Evolutionary conservation across 2,113 vertebrate species (phyloP).

Genomic region (Microtus montanus): DNA sequence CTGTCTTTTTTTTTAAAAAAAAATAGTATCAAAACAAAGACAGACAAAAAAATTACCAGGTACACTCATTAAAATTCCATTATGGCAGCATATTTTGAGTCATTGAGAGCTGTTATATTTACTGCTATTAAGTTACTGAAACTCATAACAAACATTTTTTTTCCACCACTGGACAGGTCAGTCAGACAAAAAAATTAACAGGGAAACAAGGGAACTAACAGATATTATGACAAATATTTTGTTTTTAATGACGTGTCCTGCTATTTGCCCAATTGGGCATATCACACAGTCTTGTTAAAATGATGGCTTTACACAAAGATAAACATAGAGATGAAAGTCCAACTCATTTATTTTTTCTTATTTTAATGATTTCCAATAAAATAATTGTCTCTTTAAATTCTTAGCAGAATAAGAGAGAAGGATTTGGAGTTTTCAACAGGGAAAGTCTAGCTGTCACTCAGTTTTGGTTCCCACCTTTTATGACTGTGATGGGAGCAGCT

Average conservation of each 20-base stretch:
- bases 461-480: background rate
- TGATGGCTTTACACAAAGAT: background rate
- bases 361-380: constrained; percentile 20
- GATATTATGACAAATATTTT: background rate
- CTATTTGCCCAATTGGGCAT: background rate
- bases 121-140: background rate
- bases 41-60: background rate
- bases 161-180: no score
- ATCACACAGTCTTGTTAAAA: background rate
- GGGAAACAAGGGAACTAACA: no score
- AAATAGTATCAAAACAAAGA: background rate
- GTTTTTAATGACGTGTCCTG: background rate
- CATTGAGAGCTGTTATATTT: background rate
- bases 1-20: background rate
- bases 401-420: background rate
- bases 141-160: constrained; percentile 4
- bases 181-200: no score
- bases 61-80: background rate
- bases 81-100: background rate
- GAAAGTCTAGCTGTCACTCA: background rate
- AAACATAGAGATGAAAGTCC: background rate
- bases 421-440: background rate
- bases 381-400: background rate
- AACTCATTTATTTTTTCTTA: background rate
- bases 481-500: background rate